Conservation (phyloP, 2,888 invertebrate species). For the Drosophila neotestacea region DNA sequence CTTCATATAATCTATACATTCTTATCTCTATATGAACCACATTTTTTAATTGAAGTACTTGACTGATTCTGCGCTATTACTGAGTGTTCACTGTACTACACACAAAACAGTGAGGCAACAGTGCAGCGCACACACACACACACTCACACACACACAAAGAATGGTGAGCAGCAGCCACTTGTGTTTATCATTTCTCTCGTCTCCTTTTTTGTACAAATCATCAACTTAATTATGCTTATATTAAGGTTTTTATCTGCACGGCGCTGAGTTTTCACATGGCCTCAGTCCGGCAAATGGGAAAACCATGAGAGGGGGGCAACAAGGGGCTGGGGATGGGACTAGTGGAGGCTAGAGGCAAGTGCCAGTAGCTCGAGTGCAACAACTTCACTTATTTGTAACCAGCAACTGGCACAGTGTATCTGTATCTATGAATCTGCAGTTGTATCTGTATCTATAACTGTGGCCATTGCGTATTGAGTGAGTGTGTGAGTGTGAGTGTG, state of each 20-base stretch:
- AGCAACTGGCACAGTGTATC: slow-evolving; percentile 57
- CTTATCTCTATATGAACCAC: slow-evolving; percentile 5
- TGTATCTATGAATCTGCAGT: slow-evolving; percentile 51
- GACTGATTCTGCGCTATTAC: slow-evolving; percentile 1
- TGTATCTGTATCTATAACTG: slow-evolving; percentile 55
- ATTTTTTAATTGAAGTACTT: neutral
- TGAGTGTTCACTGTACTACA: slow-evolving; percentile 40
- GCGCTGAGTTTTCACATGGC: slow-evolving; percentile 73
- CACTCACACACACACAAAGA: slow-evolving; percentile 12
- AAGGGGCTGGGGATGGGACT: neutral
- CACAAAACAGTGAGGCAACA: slow-evolving; percentile 30
- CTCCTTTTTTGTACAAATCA: slow-evolving; percentile 79
- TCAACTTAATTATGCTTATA: slow-evolving; percentile 82
- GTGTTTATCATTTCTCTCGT: slow-evolving; percentile 72
- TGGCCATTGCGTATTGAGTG: slow-evolving; percentile 31
- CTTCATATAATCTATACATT: neutral
- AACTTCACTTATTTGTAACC: slow-evolving; percentile 80
- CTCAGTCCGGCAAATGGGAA: slow-evolving; percentile 8
- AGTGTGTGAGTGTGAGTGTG: slow-evolving; percentile 5
- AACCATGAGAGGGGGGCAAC: neutral
- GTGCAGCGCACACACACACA: slow-evolving; percentile 34
- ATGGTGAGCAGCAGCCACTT: slow-evolving; percentile 50
- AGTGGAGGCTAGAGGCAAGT: slow-evolving; percentile 58
- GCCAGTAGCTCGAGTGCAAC: slow-evolving; percentile 80
- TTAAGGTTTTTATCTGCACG: slow-evolving; percentile 78